A percentile compares a stretch with the other conserved stretches of the same genome.
Conservation (phyloP, 2,888 invertebrate genomes). For the Pseudanteris insignis region DNA sequence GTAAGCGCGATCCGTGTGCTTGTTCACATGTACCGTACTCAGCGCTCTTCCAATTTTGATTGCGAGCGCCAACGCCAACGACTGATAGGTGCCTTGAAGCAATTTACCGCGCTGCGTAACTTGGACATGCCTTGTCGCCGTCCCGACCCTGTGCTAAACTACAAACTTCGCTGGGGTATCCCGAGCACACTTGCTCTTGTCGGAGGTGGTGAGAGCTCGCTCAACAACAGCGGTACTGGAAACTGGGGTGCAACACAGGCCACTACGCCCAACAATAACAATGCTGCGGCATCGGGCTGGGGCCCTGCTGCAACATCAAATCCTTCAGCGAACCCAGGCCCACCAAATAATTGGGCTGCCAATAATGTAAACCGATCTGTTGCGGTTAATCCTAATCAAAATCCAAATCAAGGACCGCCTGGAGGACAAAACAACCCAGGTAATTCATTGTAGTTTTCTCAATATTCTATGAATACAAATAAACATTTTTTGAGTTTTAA, state of each 20-base stretch:
- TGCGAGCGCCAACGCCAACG: slow-evolving; percentile 49
- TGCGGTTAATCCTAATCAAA: slow-evolving; percentile 56
- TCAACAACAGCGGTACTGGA: slow-evolving; percentile 75
- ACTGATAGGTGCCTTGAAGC: slow-evolving; percentile 55
- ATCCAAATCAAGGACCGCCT: slow-evolving; percentile 59
- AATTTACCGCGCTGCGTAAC: slow-evolving; percentile 42
- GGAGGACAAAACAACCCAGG: slow-evolving; percentile 57
- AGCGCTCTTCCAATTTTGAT: slow-evolving; percentile 46
- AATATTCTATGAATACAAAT: too few species aligned
- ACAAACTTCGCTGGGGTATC: slow-evolving; percentile 70
- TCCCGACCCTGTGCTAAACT: slow-evolving; percentile 49
- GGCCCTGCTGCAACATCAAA: slow-evolving; percentile 68
- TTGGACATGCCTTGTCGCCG: slow-evolving; percentile 12
- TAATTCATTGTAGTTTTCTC: slow-evolving; percentile 24
- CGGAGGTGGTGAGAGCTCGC: slow-evolving; percentile 84
- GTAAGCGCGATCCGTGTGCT: slow-evolving; percentile 49
- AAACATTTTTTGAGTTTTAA: too few species aligned
- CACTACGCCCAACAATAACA: slow-evolving; percentile 71
- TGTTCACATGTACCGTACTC: slow-evolving; percentile 49
- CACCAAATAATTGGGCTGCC: slow-evolving; percentile 59
- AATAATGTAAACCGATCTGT: slow-evolving; percentile 60
- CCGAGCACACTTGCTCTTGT: slow-evolving; percentile 73
- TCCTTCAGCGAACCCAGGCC: slow-evolving; percentile 55
- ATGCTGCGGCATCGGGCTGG: slow-evolving; percentile 69
- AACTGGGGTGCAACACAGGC: slow-evolving; percentile 83